These are phyloP conservation scores for Conops quadrifasciatus DNA, from an alignment of 2,888 invertebrate species.

Conservation along the genomic window DNA sequence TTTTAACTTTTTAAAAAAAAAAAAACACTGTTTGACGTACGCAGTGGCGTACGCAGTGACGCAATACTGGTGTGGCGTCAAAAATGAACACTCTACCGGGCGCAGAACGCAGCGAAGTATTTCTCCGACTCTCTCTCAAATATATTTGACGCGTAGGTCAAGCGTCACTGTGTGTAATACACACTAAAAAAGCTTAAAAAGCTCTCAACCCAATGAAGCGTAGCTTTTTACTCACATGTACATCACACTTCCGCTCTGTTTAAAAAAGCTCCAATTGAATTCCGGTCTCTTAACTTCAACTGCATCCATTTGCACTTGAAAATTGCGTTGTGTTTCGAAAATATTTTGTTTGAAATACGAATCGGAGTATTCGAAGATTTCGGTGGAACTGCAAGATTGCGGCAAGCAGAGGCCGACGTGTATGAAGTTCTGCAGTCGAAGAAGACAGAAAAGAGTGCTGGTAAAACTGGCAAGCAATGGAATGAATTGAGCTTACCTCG, in stretches of 20 bases:
- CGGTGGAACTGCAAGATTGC: constrained; percentile 58
- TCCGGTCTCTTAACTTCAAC: constrained; percentile 51
- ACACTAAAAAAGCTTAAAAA: not conserved
- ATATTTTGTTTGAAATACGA: constrained; percentile 54
- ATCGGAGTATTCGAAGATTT: constrained; percentile 52
- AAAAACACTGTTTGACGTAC: too few species aligned
- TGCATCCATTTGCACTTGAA: constrained; percentile 52
- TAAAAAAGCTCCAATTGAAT: constrained; percentile 53
- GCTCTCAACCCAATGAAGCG: not conserved
- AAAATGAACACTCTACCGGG: too few species aligned
- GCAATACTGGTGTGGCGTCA: too few species aligned
- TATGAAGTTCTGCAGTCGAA: constrained; percentile 52
- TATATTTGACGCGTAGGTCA: too few species aligned
- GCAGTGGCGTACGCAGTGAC: too few species aligned
- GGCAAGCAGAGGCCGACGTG: constrained; percentile 66
- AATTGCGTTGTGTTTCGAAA: constrained; percentile 55
- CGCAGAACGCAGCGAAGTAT: too few species aligned
- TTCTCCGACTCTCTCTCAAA: too few species aligned
- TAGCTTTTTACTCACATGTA: constrained; percentile 49
- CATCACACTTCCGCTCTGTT: constrained; percentile 48
- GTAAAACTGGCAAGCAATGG: not conserved
- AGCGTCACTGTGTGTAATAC: too few species aligned
- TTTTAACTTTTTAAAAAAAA: too few species aligned
- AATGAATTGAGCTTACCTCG: constrained; percentile 48
- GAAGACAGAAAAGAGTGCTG: constrained; percentile 4